Evolutionary conservation across 2,797 vertebrate species (phyloP).

Genomic region (Scyliorhinus canicula): DNA sequence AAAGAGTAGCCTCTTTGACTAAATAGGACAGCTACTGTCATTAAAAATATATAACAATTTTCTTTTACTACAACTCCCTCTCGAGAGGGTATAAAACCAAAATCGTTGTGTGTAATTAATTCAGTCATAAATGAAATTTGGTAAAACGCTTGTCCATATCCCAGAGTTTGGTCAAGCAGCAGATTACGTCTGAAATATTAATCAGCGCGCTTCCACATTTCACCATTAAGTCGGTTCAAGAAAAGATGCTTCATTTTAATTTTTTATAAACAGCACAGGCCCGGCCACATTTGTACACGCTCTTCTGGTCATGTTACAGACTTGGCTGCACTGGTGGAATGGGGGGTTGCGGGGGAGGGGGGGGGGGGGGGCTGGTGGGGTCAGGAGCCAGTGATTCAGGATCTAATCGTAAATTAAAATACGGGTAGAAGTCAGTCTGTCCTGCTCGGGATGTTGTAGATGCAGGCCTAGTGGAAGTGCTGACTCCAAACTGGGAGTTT

Average conservation of each 20-base stretch:
- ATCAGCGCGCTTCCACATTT: constrained; percentile 28
- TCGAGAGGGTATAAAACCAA: constrained; percentile 33
- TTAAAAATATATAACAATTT: constrained; percentile 37
- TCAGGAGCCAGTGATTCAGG: constrained; percentile 21
- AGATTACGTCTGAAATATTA: constrained; percentile 38
- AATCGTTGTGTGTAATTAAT: constrained; percentile 34
- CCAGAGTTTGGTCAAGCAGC: constrained; percentile 36
- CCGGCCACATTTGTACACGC: constrained; percentile 21
- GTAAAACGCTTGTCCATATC: constrained; percentile 32
- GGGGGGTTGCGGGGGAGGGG: background rate
- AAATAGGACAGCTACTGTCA: constrained; percentile 26
- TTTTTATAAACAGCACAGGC: constrained; percentile 28
- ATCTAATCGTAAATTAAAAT: background rate
- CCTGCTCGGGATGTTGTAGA: background rate
- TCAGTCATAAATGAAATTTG: constrained; percentile 12
- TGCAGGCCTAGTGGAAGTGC: background rate
- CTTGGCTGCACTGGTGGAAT: background rate
- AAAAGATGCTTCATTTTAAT: constrained; percentile 27
- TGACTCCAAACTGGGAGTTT: background rate
- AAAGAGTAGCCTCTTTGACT: background rate
- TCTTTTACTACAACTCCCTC: constrained; percentile 33
- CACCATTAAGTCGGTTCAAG: constrained; percentile 21
- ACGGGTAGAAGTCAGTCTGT: no score
- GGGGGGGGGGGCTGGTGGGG: background rate
- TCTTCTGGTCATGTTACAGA: constrained; percentile 17